Percentiles rank a stretch among this genome's conserved stretches.
These are phyloP conservation scores for Andrena bucephala DNA, from an alignment of 2,888 invertebrate species.

Conservation along the genomic window DNA sequence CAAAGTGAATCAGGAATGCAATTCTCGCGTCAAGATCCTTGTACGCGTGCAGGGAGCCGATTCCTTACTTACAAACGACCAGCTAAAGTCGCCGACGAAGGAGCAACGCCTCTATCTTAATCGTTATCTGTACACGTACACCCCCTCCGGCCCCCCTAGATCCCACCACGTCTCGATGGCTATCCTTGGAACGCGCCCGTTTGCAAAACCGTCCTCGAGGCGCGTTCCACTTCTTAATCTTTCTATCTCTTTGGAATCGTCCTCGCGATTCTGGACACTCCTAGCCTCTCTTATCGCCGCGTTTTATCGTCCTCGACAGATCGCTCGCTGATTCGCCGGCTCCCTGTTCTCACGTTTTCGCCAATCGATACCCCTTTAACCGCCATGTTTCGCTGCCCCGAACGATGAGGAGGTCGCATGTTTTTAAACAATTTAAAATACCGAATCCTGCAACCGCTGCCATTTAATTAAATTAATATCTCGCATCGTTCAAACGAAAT, in stretches of 20 bases:
- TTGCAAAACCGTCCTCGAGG: conserved; percentile 45
- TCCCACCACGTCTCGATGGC: conserved; percentile 1
- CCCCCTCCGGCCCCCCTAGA: neutral
- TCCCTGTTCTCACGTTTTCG: too few species aligned
- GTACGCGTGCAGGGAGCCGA: conserved; percentile 19
- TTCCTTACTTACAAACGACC: conserved; percentile 21
- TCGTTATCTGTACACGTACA: conserved; percentile 27
- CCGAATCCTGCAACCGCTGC: neutral
- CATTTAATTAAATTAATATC: neutral
- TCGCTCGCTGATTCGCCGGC: conserved; percentile 21
- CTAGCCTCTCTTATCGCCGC: conserved; percentile 31
- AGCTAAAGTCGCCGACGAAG: conserved; percentile 27
- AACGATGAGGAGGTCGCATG: neutral
- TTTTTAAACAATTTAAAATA: neutral
- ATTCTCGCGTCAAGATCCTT: neutral
- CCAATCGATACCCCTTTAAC: conserved; percentile 21
- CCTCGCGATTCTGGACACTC: conserved; percentile 50
- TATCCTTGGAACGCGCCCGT: conserved; percentile 31
- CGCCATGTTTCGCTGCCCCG: neutral
- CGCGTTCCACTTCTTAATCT: conserved; percentile 55
- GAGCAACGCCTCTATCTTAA: conserved; percentile 44
- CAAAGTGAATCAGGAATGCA: neutral
- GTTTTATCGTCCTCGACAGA: conserved; percentile 41
- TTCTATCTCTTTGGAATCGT: conserved; percentile 46
- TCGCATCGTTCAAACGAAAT: neutral